Base-by-base conservation (phyloP, 2,888 invertebrate species). In the Ectemnius cavifrons region DNA sequence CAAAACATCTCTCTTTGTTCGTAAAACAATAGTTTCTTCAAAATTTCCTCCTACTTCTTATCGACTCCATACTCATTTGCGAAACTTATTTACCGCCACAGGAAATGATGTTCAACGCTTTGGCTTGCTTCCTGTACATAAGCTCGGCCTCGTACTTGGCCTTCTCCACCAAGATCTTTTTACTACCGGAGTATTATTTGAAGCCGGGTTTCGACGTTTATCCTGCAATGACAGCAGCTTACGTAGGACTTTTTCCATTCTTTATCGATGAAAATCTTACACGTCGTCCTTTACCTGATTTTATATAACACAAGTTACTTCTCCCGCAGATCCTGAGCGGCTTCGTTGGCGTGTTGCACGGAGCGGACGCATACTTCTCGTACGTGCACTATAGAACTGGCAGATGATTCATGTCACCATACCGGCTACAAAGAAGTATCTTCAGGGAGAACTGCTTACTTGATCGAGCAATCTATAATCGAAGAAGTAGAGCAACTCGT, bases 191-290 rank as follows among this genome's bases (percentile, higher is more conserved):
- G 84, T 96, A 97, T 89, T 92, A 95, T 45, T 87, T 94, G 6
- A 95, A 94, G 57, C 95, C 97, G 80, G 96, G 95, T 87, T 93
- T 92, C 87, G 95, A 96, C 86, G 96, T 95, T 14, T 97, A 96
- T 92, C 97, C 97, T n/a, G 96, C 97, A 2, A 96, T 97, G 95
- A 96, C 95, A 37, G 96, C 96, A 0, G 95, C 95, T 80, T 97
- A 97, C 90, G 97, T 97, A 92, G 95, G 96, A 37, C 37, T 11
- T 37, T 6, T 11, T 37, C 1, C 37, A 1, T 58, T 59, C 5
- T 46, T 27, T 0, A 47, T 45, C 11, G n/a, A 52, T 49, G 4
- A 2, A 8, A 20, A n/a, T 14, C 14, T 56, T 45, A 61, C 47
- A 47, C n/a, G 2, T 52, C 11, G 5, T 52, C 23, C 23, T 52